Percentiles rank a stretch among this genome's conserved stretches.
phyloP scores from a whole-genome alignment of 2,888 invertebrate species.

The Chironomus tentans region DNA sequence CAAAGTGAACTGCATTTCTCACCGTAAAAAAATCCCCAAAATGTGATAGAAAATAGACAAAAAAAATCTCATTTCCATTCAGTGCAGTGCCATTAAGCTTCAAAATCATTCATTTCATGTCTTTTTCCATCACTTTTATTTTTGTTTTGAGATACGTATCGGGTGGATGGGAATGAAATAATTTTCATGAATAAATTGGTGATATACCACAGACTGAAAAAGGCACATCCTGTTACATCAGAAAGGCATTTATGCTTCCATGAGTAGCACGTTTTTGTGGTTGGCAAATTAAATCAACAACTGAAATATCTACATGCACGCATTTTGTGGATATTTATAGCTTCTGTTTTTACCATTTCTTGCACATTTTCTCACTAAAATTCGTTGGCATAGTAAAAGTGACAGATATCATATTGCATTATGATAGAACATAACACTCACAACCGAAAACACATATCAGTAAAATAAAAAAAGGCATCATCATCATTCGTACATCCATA shows the following conservation, averaged over 20 bases:
- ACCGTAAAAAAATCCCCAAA: background rate
- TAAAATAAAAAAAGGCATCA: background rate
- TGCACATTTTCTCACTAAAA: background rate
- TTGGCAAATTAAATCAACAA: conserved; percentile 5
- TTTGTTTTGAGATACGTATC: background rate
- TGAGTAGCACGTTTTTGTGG: background rate
- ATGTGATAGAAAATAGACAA: background rate
- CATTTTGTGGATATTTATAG: background rate
- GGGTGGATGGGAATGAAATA: background rate
- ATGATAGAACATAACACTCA: background rate
- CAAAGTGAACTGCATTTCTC: no score
- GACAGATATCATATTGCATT: conserved; percentile 1
- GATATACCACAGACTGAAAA: conserved; percentile 4
- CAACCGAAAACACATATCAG: background rate
- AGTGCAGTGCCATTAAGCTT: background rate
- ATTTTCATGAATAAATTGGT: conserved; percentile 5
- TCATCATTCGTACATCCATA: background rate
- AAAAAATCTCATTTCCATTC: background rate
- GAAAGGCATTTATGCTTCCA: background rate
- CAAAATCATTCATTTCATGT: background rate
- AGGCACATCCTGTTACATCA: background rate
- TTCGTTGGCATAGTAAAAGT: background rate
- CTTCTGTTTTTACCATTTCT: background rate
- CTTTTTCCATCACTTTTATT: background rate
- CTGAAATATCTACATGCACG: background rate